Conservation (phyloP, 2,888 invertebrate genomes). For the Ganaspis brasiliensis region DNA sequence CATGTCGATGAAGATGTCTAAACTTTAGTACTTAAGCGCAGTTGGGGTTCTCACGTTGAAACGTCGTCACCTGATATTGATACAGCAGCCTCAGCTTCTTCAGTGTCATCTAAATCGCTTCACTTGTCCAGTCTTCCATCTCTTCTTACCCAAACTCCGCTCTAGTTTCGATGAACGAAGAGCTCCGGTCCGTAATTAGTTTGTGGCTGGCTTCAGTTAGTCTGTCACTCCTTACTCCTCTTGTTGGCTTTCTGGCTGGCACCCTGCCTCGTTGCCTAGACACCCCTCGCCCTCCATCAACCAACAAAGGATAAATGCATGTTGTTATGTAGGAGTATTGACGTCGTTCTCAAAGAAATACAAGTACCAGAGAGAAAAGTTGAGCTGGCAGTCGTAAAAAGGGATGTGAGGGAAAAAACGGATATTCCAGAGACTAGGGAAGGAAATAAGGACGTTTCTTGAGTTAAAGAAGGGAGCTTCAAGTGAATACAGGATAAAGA, state of each 20-base stretch:
- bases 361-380: slow-evolving; percentile 15
- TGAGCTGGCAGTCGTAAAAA: slow-evolving; percentile 11
- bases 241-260: slow-evolving; percentile 59
- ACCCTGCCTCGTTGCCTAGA: slow-evolving; percentile 60
- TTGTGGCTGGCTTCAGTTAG: slow-evolving; percentile 59
- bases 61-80: slow-evolving; percentile 5
- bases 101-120: neutral
- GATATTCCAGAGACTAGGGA: neutral
- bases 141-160: neutral
- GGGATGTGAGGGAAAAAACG: neutral
- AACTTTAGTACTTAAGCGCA: slow-evolving; percentile 62
- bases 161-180: slow-evolving; percentile 5
- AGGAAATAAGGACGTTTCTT: slow-evolving; percentile 30
- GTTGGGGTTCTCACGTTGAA: slow-evolving; percentile 31
- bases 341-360: slow-evolving; percentile 15
- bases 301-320: slow-evolving; percentile 32
- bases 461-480: neutral
- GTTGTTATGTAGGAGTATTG: slow-evolving; percentile 4
- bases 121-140: slow-evolving; percentile 8
- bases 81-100: neutral
- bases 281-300: slow-evolving; percentile 46
- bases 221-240: slow-evolving; percentile 56
- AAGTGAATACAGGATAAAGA: slow-evolving; percentile 12
- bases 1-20: slow-evolving; percentile 56
- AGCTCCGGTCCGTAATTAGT: slow-evolving; percentile 64